Conservation (phyloP, 2,113 vertebrate species). For the Lepus americanus region DNA sequence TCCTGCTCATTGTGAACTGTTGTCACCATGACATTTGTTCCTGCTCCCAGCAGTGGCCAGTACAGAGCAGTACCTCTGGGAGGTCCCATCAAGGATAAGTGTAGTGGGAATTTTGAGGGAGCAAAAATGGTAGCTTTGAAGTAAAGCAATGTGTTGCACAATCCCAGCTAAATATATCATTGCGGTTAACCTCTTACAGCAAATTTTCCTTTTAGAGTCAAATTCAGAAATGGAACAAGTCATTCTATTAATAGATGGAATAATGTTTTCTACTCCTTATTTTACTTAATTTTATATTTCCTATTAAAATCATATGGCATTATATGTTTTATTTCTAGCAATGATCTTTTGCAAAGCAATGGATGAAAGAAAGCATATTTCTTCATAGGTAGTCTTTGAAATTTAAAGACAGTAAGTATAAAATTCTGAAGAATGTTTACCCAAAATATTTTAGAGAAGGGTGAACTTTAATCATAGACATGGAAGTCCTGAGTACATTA, state of each 20-base stretch:
- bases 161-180: neutral
- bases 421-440: neutral
- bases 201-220: slow-evolving; percentile 4
- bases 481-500: neutral
- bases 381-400: neutral
- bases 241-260: neutral
- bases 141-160: neutral
- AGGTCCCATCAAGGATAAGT: neutral
- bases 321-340: neutral
- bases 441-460: neutral
- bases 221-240: neutral
- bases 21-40: neutral
- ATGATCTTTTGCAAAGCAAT: neutral
- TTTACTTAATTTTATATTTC: neutral
- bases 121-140: neutral
- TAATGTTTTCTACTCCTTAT: neutral
- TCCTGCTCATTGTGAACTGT: neutral
- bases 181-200: neutral
- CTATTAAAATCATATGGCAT: neutral
- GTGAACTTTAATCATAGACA: neutral
- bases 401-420: neutral
- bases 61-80: neutral
- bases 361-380: neutral
- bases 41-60: too few relatives aligned
- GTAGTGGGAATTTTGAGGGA: accelerated